Base-by-base conservation (phyloP, 2,797 vertebrate species). In the Synaphobranchus kaupii region DNA sequence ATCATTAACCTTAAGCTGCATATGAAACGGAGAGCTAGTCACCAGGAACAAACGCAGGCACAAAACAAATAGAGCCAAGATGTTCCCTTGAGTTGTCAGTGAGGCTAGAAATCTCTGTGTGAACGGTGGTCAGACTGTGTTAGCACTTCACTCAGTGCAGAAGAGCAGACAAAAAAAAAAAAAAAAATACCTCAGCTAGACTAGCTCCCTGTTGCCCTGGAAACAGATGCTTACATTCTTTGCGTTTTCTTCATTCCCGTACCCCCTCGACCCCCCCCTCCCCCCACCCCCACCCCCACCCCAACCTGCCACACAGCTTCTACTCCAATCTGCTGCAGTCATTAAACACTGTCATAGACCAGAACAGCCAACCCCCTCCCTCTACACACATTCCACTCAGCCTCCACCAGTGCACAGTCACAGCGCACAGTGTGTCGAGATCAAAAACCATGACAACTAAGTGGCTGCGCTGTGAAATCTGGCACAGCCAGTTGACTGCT, bases 161-260 rank as follows among this genome's bases (percentile, higher is more conserved):
- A 50, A 86, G 81, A 52, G 12, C 68, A 39, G 56, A 17, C 66
- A n/a, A 48, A 54, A 17, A 31, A 66, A 56, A 48, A 50, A 28
- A 54, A 50, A 6, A 47, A 81, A 71, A 56, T 52, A 34, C 83
- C 85, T 81, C 58, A 76, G 86, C 86, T 86, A 85, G 84, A 82
- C 80, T 84, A 89, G 88, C 84, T 87, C 87, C 86, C 82, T 87
- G 90, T 91, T 91, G 90, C 90, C 89, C 86, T 91, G 89, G 89
- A 88, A 90, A 90, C 90, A 88, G 86, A 90, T 88, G 87, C 88
- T 90, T 87, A 82, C 56, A 89, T 88, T 88, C 66, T 88, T 87
- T 86, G 52, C 39, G 34, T 76, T 88, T 88, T 84, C 85, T 68
- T 84, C 88, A 88, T 86, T 88, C 84, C 39, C 63, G 84, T 56